Evolutionary conservation across 2,113 vertebrate genomes (phyloP).

Genomic region (Crocuta crocuta): DNA sequence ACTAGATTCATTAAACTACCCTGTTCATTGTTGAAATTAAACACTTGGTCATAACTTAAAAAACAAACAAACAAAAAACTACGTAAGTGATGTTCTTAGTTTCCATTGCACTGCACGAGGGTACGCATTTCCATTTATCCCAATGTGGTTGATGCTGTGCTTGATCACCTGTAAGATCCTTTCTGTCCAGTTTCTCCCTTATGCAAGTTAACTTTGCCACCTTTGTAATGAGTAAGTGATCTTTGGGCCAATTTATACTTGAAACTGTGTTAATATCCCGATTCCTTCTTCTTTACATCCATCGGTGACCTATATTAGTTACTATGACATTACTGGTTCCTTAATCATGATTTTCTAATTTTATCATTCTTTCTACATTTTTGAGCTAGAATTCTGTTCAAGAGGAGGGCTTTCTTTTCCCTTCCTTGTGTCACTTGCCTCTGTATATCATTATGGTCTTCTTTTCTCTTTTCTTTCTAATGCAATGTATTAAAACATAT

Average conservation of each 20-base stretch:
- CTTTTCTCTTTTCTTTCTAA: neutral
- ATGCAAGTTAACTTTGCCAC: neutral
- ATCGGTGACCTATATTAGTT: neutral
- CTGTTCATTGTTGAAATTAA: neutral
- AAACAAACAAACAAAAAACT: neutral
- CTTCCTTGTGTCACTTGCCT: neutral
- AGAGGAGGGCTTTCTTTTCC: neutral
- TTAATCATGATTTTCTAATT: neutral
- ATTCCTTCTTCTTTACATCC: neutral
- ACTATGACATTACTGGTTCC: neutral
- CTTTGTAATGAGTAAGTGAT: neutral
- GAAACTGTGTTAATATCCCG: neutral
- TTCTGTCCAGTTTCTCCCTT: neutral
- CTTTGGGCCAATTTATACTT: neutral
- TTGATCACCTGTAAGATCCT: neutral
- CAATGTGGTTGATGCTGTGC: neutral
- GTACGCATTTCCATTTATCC: neutral
- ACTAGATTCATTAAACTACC: neutral
- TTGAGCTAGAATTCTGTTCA: neutral
- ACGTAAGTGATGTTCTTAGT: neutral
- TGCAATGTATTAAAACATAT: neutral
- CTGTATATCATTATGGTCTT: neutral
- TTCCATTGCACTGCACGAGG: neutral
- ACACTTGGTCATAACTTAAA: neutral
- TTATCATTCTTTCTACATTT: neutral